phyloP scores from a whole-genome alignment of 64 coral and sea anemone species.

The Anthopleura sola region DNA sequence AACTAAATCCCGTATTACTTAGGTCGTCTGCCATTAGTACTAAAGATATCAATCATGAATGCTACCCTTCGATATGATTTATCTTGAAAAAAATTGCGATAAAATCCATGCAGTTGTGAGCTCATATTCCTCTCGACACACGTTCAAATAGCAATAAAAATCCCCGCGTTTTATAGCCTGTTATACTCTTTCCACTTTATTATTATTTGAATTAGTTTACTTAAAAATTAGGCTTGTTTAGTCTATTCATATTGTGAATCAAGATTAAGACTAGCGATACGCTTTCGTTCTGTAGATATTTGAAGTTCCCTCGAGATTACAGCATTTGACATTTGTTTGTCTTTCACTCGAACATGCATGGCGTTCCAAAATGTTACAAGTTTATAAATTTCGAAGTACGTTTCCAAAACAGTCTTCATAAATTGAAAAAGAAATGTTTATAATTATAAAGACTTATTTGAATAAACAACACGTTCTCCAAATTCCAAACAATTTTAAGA shows the following conservation, averaged over 20 bases:
- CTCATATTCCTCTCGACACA: not conserved
- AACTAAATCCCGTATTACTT: not conserved
- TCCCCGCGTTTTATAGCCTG: too few species aligned
- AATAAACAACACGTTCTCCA: not conserved
- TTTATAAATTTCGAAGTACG: not conserved
- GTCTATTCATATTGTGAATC: not conserved
- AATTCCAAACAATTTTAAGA: constrained; percentile 1
- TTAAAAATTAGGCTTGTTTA: constrained; percentile 1
- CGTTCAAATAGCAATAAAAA: too few species aligned
- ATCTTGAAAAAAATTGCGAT: not conserved
- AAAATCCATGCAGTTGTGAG: not conserved
- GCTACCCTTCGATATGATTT: not conserved
- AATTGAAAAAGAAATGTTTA: not conserved
- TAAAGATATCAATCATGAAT: not conserved
- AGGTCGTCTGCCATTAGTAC: not conserved
- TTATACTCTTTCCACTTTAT: not conserved
- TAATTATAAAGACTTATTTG: not conserved
- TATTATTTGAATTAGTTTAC: not conserved
- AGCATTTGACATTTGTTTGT: too few species aligned
- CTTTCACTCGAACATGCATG: not conserved
- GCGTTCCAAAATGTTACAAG: not conserved
- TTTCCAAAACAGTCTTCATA: not conserved
- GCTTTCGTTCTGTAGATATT: not conserved
- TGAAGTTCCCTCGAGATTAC: too few species aligned
- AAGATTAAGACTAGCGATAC: not conserved